Evolutionary conservation across 92 coral and sea anemone species (phyloP), one percentile per base, ranked within the genome.

Genomic region (Ricordea florida): DNA sequence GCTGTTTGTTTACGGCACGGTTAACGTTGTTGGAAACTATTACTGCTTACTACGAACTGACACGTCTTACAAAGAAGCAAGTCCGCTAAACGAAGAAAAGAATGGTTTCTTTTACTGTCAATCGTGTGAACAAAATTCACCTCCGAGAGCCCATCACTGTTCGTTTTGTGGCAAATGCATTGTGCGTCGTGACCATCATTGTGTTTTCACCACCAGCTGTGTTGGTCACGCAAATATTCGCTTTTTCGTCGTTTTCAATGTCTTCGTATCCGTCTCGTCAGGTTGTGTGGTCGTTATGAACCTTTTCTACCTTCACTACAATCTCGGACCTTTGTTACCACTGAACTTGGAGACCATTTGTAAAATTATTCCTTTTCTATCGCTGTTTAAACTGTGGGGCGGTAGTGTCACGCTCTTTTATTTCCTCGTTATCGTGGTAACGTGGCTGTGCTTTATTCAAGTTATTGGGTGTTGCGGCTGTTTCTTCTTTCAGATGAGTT

Each of bases 91-190:
- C 15, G 89, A 82, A 10, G 84, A 83, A 18, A 61, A 79, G 16
- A 70, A 59, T 37, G 96, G 96, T 23, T 67, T 69, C 24, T 88
- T 73, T 57, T 91, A 73, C 43, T 91, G 97, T 50, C 97, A 91
- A 31, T 87, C 89, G 0, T 91, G 97, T 51, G 90, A 83, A 36
- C 83, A 77, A 42, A 91, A 91, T 37, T 91, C 97, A 33, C 97
- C 97, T 8, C 90, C 90, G 27, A 83, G 97, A 80, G 74, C 97
- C 17, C 97, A 91, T 36, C 97, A 91, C 26, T 91, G 97, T 62
- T 53, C 72, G 3, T 47, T 84, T 16, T 91, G 97, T 60, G 80
- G 81, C 69, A 66, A 62, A 7, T 91, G 97, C 29, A 66, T 91
- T 10, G 82, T 80, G 18, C 70, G 90, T 65, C 85, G 85, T 30